Percentiles rank a stretch among this genome's conserved stretches.
phyloP scores from a whole-genome alignment of 2,113 vertebrate species.

The Sturnus vulgaris region DNA sequence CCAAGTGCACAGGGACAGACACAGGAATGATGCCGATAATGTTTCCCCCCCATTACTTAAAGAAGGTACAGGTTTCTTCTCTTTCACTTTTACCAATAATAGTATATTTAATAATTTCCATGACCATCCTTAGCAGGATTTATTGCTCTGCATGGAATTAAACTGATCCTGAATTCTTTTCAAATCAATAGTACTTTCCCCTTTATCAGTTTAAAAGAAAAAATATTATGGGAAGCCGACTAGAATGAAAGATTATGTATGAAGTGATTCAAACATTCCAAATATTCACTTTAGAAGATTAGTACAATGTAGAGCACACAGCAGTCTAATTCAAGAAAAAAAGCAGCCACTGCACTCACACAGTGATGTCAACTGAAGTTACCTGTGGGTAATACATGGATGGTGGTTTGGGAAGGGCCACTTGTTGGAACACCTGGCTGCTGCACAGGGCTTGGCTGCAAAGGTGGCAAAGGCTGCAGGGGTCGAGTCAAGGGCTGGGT shows the following conservation, averaged over 20 bases:
- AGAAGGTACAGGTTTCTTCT: neutral
- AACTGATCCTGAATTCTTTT: neutral
- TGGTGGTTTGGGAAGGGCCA: slow-evolving; percentile 74
- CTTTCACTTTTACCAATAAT: neutral
- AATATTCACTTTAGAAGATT: neutral
- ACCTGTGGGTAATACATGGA: slow-evolving; percentile 82
- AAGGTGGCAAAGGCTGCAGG: slow-evolving; percentile 64
- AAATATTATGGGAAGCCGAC: neutral
- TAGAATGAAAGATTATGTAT: neutral
- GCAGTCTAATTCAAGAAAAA: neutral
- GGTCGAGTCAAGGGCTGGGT: slow-evolving; percentile 64
- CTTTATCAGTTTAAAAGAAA: neutral
- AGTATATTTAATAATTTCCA: neutral
- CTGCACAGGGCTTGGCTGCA: slow-evolving; percentile 65
- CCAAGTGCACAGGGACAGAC: neutral
- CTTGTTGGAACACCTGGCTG: slow-evolving; percentile 70
- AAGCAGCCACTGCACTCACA: neutral
- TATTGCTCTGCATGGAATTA: neutral
- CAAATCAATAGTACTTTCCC: neutral
- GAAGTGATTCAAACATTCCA: neutral
- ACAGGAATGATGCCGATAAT: neutral
- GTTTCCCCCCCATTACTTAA: neutral
- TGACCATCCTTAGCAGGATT: neutral
- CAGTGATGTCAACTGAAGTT: neutral
- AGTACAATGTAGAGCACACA: neutral